Evolutionary conservation across 2,113 vertebrate genomes (phyloP), one percentile per base, ranked within the genome.

Genomic region (Clarias magur): DNA sequence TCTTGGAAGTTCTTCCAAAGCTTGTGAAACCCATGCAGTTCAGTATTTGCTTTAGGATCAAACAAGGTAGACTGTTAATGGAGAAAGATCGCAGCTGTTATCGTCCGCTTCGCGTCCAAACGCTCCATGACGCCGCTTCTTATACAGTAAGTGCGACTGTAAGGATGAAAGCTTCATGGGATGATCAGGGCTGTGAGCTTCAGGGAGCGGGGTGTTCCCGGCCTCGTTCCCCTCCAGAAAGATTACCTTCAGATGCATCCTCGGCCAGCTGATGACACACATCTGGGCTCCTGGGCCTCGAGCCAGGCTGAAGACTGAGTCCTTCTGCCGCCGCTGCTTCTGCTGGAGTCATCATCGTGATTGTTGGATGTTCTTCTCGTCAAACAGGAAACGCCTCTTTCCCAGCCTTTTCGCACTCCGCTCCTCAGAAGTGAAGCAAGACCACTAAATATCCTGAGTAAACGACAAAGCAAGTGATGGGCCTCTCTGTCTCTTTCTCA

Each of bases 351-450:
- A 86, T 90, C 80, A 72, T 82, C 68, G 12, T 83, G 80, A 78
- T 83, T 67, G 67, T 75, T 60, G 80, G 75, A 87, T 84, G 70
- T 80, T 87, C 68, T 86, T 86, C 90, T 92, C 84, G 62, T 87
- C 68, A 85, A 90, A 86, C 88, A 91, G 92, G 89, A 89, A 93
- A 93, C 88, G 86, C 85, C 85, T 90, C 92, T 94, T 93, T 93
- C 90, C 80, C 91, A 91, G 81, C 42, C 90, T 81, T 9, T 90
- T 91, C 85, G 82, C 65, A 83, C 88, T 88, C 84, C 63, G 85
- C 89, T 89, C 88, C 87, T 59, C 62, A 80, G 27, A 76, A 65
- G 19, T 63, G 57, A 17, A 91, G 88, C 54, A 6, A 86, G 79
- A 84, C 89, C 85, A 84, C 17, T 34, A 68, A 86, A 76, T 86